Base-by-base conservation (phyloP, 2,113 vertebrate genomes). In the Pholis gunnellus region DNA sequence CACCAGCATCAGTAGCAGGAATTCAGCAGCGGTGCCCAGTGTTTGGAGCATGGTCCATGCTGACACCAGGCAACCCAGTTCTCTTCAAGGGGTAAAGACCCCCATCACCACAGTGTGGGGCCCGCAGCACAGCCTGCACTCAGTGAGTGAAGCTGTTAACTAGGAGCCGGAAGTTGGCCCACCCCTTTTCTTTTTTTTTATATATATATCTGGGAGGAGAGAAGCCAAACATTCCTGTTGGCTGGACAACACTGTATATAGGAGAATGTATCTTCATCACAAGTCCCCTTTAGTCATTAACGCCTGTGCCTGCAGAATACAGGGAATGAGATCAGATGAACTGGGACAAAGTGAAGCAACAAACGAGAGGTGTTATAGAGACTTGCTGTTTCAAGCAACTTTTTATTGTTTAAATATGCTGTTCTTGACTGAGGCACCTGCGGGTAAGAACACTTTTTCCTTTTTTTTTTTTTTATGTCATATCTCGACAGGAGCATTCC, bases 81-180 rank as follows among this genome's bases (percentile, higher is more conserved):
- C 90, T 61, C 85, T 91, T 18, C 90, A 91, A 27, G 90, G 89
- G 29, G 89, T 89, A 1, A 79, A 88, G 29, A 79, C 87, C 31
- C 85, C 93, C 27, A 89, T 93, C 18, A n/a, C 82, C 9, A 75
- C 91, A 1, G 87, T 88, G 25, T 96, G 95, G 95, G 91, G 90
- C 25, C 78, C 91, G 0, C 92, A 93, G 81, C 94, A 93, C 74
- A 70, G 84, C 34, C 88, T 92, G 82, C 93, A 91, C 63, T 73
- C 93, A 4, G 90, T 95, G 76, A 93, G 91, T 25, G 94, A 95
- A 84, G 75, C 91, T 31, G 94, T 95, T 10, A 95, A 95, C 81
- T 95, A 92, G 85, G 15, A 76, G 63, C 72, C 56, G 76, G 3
- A 22, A 9, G 2, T 38, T 40, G 11, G 25, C 5, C 15, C 20